phyloP scores from a whole-genome alignment of 30 jellyfish, hydroid and myxozoan genomes.

The Pelagia noctiluca region DNA sequence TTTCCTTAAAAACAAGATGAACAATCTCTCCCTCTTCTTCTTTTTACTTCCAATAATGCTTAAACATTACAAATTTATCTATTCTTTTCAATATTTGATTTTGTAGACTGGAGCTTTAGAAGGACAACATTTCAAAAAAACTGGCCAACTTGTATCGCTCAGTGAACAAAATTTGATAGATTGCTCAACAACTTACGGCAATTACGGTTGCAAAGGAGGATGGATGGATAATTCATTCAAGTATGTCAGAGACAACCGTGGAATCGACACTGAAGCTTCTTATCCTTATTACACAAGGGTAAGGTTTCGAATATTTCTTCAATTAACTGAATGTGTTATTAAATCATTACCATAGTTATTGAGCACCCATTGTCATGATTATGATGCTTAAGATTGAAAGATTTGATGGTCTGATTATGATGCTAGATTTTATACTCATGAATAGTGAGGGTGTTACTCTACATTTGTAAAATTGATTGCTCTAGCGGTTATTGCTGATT shows the following conservation, averaged over 20 bases:
- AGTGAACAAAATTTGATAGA: conserved; percentile 98
- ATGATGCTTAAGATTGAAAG: background rate
- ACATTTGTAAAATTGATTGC: too few relatives aligned
- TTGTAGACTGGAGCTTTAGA: conserved; percentile 95
- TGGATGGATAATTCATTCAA: conserved; percentile 94
- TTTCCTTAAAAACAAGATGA: too few relatives aligned
- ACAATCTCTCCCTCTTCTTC: background rate
- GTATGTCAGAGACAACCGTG: conserved; percentile 88
- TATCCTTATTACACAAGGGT: conserved; percentile 99
- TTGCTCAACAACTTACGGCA: conserved; percentile 88
- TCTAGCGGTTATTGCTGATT: too few relatives aligned
- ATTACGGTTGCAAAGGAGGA: conserved; percentile 98
- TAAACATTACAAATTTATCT: background rate
- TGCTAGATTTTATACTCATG: background rate
- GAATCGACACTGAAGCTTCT: conserved; percentile 92
- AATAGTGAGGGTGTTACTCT: too few relatives aligned
- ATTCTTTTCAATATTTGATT: background rate
- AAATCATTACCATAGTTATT: background rate
- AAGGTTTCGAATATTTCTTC: too few relatives aligned
- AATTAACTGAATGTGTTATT: background rate
- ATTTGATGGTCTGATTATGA: background rate
- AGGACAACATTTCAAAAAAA: conserved; percentile 89
- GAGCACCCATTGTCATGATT: background rate
- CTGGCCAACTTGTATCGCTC: conserved; percentile 81
- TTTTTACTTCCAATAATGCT: background rate